Evolutionary conservation across 2,797 vertebrate genomes (phyloP).

Genomic region (Ctenochaetus hawaiiensis): DNA sequence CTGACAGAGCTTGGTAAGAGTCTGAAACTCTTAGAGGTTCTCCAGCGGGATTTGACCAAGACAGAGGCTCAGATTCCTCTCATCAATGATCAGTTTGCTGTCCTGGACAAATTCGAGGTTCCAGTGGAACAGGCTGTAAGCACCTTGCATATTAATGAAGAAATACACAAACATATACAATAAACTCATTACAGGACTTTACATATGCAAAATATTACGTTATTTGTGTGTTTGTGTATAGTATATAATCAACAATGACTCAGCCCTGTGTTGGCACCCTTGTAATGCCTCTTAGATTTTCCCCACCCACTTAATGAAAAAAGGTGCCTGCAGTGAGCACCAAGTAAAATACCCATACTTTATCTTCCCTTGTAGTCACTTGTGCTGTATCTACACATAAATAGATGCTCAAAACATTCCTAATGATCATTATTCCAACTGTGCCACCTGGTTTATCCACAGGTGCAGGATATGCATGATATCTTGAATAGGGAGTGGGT

Average conservation of each 20-base stretch:
- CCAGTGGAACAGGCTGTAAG: slow-evolving; percentile 84
- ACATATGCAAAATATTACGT: neutral
- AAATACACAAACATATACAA: neutral
- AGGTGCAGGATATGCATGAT: slow-evolving; percentile 87
- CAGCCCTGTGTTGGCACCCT: neutral
- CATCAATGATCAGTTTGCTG: slow-evolving; percentile 91
- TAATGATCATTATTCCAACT: neutral
- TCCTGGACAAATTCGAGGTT: slow-evolving; percentile 92
- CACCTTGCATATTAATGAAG: neutral
- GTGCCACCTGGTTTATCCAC: slow-evolving; percentile 24
- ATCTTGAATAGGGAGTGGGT: slow-evolving; percentile 86
- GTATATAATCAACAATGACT: neutral
- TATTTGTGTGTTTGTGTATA: neutral
- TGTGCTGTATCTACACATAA: neutral
- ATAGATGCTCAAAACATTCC: neutral
- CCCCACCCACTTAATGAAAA: no score
- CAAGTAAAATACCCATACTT: neutral
- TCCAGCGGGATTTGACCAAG: slow-evolving; percentile 82
- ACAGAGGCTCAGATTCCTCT: slow-evolving; percentile 87
- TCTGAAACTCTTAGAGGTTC: slow-evolving; percentile 84
- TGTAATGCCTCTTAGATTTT: neutral
- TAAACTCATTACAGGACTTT: neutral
- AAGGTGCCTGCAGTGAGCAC: neutral
- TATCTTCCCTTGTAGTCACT: neutral
- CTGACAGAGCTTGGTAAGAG: slow-evolving; percentile 72